Conservation (phyloP, 2,888 invertebrate genomes). For the Beris morrisii region DNA sequence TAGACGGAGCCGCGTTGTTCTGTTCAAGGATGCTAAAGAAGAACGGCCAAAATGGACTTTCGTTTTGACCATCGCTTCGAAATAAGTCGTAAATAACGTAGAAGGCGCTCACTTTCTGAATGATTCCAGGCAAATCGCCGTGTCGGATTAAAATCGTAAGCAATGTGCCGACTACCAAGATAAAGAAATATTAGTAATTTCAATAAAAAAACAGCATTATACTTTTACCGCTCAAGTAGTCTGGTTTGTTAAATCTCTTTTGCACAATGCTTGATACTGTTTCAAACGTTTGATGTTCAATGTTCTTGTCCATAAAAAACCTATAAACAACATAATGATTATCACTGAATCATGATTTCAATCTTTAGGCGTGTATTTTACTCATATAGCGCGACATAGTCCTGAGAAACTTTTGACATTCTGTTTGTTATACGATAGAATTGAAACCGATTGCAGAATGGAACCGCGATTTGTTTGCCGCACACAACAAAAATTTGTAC, state of each 20-base stretch:
- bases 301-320: conserved; percentile 62
- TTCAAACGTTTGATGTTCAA: conserved; percentile 75
- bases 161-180: conserved; percentile 61
- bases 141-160: conserved; percentile 68
- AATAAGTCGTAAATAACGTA: conserved; percentile 72
- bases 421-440: conserved; percentile 19
- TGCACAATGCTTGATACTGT: conserved; percentile 74
- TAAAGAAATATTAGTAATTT: too few relatives aligned
- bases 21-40: conserved; percentile 69
- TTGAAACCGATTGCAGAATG: too few relatives aligned
- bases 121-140: conserved; percentile 66
- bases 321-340: conserved; percentile 35
- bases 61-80: conserved; percentile 65
- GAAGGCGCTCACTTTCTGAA: conserved; percentile 70
- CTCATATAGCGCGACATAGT: conserved; percentile 44
- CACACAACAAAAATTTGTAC: background rate
- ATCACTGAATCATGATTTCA: background rate
- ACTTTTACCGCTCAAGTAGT: conserved; percentile 64
- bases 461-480: too few relatives aligned
- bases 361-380: conserved; percentile 34
- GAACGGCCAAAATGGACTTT: conserved; percentile 71
- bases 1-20: conserved; percentile 39
- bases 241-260: conserved; percentile 75
- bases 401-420: conserved; percentile 42
- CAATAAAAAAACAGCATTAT: background rate